These are phyloP conservation scores for Drosophila kokeensis DNA, from an alignment of 2,888 invertebrate species.

Conservation along the genomic window DNA sequence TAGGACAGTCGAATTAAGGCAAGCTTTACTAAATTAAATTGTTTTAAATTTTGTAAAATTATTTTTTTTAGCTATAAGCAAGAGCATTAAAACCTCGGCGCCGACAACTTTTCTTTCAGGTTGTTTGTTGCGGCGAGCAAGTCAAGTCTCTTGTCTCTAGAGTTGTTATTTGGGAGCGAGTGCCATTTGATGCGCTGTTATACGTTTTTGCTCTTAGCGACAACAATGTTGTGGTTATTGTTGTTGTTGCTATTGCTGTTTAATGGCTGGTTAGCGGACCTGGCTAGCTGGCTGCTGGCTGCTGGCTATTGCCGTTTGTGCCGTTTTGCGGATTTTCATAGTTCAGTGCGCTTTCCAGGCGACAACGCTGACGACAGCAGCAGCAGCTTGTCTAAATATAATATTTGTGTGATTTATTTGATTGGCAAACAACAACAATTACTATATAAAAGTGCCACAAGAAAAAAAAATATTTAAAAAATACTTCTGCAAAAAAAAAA, in stretches of 20 bases:
- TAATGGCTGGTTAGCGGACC: constrained; percentile 63
- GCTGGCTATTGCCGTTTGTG: constrained; percentile 54
- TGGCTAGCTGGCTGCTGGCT: constrained; percentile 44
- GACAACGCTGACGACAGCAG: constrained; percentile 63
- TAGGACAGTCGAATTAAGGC: background rate
- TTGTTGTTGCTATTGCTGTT: constrained; percentile 40
- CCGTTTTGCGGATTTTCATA: constrained; percentile 74
- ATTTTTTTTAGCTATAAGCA: background rate
- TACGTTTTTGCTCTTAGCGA: constrained; percentile 36
- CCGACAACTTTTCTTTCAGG: background rate
- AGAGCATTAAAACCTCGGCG: background rate
- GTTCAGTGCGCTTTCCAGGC: constrained; percentile 82
- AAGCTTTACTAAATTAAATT: background rate
- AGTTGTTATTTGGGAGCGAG: constrained; percentile 62
- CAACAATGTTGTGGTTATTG: constrained; percentile 22
- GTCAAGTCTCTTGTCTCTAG: constrained; percentile 30
- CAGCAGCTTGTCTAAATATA: constrained; percentile 41
- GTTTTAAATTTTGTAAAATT: background rate
- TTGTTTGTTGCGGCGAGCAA: constrained; percentile 25
- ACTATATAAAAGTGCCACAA: constrained; percentile 51
- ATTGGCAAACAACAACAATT: constrained; percentile 21
- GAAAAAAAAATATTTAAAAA: constrained; percentile 5
- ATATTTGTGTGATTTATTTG: constrained; percentile 40
- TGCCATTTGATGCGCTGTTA: constrained; percentile 72
- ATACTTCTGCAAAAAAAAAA: constrained; percentile 10